Percentiles rank a stretch among this genome's conserved stretches.
Evolutionary conservation across 2,888 invertebrate genomes (phyloP).

Genomic region (Melinaea menophilus): DNA sequence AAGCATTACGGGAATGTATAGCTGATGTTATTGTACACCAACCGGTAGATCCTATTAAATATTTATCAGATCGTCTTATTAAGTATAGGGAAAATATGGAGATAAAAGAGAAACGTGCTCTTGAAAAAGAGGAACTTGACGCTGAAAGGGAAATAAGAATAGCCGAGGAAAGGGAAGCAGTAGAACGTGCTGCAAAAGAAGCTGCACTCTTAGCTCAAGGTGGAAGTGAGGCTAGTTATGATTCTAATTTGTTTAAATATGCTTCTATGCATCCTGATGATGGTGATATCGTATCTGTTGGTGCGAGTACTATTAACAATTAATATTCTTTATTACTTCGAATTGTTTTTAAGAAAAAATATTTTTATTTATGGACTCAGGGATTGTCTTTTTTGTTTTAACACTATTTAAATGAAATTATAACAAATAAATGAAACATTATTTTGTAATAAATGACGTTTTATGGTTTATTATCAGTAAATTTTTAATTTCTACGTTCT

Average conservation of each 20-base stretch:
- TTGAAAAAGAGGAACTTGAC: slow-evolving; percentile 55
- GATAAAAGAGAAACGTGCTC: slow-evolving; percentile 49
- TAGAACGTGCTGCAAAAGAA: slow-evolving; percentile 55
- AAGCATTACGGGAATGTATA: slow-evolving; percentile 60
- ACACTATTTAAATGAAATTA: too few species aligned
- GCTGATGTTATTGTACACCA: slow-evolving; percentile 62
- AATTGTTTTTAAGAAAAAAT: too few species aligned
- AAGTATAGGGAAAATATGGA: slow-evolving; percentile 66
- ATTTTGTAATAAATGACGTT: too few species aligned
- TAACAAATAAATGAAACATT: too few species aligned
- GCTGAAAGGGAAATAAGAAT: slow-evolving; percentile 53
- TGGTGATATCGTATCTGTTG: slow-evolving; percentile 40
- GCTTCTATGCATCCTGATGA: slow-evolving; percentile 44
- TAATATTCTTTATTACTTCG: slow-evolving; percentile 8
- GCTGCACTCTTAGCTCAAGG: slow-evolving; percentile 49
- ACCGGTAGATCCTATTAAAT: slow-evolving; percentile 67
- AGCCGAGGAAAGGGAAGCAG: slow-evolving; percentile 57
- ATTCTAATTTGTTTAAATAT: slow-evolving; percentile 62
- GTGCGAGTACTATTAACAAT: slow-evolving; percentile 43
- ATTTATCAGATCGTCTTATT: slow-evolving; percentile 52
- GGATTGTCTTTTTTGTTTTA: too few species aligned
- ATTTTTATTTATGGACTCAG: too few species aligned
- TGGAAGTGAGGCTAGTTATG: slow-evolving; percentile 65
- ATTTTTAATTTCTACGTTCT: slow-evolving; percentile 1
- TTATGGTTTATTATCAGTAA: too few species aligned